These are phyloP conservation scores for Proales similis DNA, from an alignment of 1,140 invertebrate genomes.

Conservation along the genomic window DNA sequence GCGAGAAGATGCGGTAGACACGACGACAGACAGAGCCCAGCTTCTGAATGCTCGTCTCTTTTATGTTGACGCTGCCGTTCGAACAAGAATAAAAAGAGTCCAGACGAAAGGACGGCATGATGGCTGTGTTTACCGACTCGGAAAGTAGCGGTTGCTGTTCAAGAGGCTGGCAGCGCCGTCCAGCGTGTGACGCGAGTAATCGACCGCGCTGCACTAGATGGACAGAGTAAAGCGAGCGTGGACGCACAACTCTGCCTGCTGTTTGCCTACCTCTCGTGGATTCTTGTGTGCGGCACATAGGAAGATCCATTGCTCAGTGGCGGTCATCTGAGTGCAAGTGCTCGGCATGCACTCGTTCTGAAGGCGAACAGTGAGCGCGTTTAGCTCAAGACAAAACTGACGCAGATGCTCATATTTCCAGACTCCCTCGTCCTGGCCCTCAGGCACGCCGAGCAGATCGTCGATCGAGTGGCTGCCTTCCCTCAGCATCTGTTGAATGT, in stretches of 20 bases:
- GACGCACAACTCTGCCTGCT: slow-evolving; percentile 6
- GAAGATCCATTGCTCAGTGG: slow-evolving; percentile 99
- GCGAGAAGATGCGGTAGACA: slow-evolving; percentile 98
- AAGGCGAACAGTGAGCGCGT: slow-evolving; percentile 81
- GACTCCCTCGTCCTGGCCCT: slow-evolving; percentile 93
- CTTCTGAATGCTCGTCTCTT: slow-evolving; percentile 95
- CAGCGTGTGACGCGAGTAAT: slow-evolving; percentile 97
- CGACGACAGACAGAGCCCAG: slow-evolving; percentile 93
- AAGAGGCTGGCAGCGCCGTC: slow-evolving; percentile 96
- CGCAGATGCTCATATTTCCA: slow-evolving; percentile 99
- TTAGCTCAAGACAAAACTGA: slow-evolving; percentile 97
- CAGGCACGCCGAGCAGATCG: slow-evolving; percentile 85
- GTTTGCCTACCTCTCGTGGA: slow-evolving; percentile 70
- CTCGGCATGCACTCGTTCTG: slow-evolving; percentile 85
- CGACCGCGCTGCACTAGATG: slow-evolving; percentile 83
- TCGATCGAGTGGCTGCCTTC: slow-evolving; percentile 86
- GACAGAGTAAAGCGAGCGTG: not conserved
- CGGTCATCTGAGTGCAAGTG: slow-evolving; percentile 97
- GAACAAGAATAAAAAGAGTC: not conserved
- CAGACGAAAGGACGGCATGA: not conserved
- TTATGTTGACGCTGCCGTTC: slow-evolving; percentile 82
- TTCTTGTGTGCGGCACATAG: slow-evolving; percentile 99
- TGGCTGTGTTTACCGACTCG: slow-evolving; percentile 59
- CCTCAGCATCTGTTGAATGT: slow-evolving; percentile 94
- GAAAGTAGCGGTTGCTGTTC: slow-evolving; percentile 99